Percentiles rank a stretch among this genome's conserved stretches.
Evolutionary conservation across 2,113 vertebrate species (phyloP).

Genomic region (Eonycteris spelaea): DNA sequence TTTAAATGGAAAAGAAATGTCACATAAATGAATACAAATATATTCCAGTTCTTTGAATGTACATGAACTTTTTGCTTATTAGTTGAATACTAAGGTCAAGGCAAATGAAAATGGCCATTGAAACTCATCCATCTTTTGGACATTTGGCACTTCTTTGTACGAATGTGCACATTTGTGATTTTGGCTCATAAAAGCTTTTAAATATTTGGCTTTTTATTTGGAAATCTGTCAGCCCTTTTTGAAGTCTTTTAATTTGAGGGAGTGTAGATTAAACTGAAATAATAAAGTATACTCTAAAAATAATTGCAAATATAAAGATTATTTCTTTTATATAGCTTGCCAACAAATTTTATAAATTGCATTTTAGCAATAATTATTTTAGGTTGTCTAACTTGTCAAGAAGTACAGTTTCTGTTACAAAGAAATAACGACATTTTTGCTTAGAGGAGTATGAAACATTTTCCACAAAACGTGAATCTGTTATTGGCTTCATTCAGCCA

Average conservation of each 20-base stretch:
- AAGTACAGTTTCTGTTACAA: constrained; percentile 71
- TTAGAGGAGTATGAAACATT: constrained; percentile 70
- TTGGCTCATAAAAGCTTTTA: constrained; percentile 27
- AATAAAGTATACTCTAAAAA: constrained; percentile 30
- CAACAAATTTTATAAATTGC: constrained; percentile 62
- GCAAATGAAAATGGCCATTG: constrained; percentile 49
- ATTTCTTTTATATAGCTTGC: constrained; percentile 62
- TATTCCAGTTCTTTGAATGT: constrained; percentile 30
- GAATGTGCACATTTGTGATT: constrained; percentile 51
- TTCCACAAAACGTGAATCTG: constrained; percentile 47
- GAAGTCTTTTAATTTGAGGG: constrained; percentile 40
- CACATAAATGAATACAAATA: neutral
- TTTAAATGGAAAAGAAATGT: constrained; percentile 9
- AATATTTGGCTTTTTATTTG: constrained; percentile 40
- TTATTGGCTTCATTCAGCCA: constrained; percentile 73
- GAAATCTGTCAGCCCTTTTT: constrained; percentile 42
- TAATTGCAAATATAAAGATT: constrained; percentile 50
- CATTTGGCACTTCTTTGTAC: constrained; percentile 45
- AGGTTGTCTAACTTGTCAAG: constrained; percentile 67
- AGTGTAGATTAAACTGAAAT: constrained; percentile 47
- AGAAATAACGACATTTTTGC: constrained; percentile 54
- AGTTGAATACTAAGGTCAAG: constrained; percentile 39
- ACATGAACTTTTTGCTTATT: constrained; percentile 14
- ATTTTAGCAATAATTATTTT: constrained; percentile 69
- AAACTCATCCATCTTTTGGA: constrained; percentile 54